A percentile compares a stretch with the other conserved stretches of the same genome.
Conservation (phyloP, 2,888 invertebrate species). For the Macroteleia sp. region DNA sequence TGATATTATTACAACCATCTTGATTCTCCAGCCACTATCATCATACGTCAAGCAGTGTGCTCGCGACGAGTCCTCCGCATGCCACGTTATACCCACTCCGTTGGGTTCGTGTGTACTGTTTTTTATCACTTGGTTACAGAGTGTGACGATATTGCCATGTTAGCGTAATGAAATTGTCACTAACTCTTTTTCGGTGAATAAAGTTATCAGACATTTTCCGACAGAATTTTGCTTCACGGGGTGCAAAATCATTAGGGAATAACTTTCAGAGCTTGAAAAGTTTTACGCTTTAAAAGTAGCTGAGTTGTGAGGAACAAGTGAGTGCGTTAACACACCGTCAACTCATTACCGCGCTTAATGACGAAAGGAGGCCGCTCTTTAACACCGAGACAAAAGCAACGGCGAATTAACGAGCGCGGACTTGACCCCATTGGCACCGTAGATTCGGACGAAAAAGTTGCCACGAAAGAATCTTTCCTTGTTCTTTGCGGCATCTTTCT, state of each 20-base stretch:
- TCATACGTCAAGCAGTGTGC: constrained; percentile 81
- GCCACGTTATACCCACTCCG: constrained; percentile 57
- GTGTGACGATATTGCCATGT: constrained; percentile 75
- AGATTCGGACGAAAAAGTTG: constrained; percentile 68
- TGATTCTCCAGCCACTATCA: constrained; percentile 80
- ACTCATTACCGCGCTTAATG: constrained; percentile 68
- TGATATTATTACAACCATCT: constrained; percentile 83
- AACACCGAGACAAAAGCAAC: constrained; percentile 71
- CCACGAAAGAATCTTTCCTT: constrained; percentile 43
- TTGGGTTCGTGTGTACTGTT: constrained; percentile 64
- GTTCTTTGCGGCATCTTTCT: constrained; percentile 24
- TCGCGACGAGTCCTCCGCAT: constrained; percentile 70
- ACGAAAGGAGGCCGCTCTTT: constrained; percentile 66
- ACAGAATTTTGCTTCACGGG: neutral
- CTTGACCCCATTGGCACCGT: constrained; percentile 77
- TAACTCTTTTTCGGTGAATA: constrained; percentile 20
- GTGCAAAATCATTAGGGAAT: constrained; percentile 7
- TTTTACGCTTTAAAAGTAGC: neutral
- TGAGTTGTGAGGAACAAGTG: neutral
- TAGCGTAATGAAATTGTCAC: constrained; percentile 79
- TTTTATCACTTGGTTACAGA: constrained; percentile 79
- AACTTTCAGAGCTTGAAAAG: neutral
- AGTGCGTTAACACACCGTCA: constrained; percentile 49
- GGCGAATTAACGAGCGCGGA: constrained; percentile 75
- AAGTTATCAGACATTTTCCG: constrained; percentile 3